Base-by-base conservation (phyloP, 2,797 vertebrate genomes). In the Setipinna tenuifilis region DNA sequence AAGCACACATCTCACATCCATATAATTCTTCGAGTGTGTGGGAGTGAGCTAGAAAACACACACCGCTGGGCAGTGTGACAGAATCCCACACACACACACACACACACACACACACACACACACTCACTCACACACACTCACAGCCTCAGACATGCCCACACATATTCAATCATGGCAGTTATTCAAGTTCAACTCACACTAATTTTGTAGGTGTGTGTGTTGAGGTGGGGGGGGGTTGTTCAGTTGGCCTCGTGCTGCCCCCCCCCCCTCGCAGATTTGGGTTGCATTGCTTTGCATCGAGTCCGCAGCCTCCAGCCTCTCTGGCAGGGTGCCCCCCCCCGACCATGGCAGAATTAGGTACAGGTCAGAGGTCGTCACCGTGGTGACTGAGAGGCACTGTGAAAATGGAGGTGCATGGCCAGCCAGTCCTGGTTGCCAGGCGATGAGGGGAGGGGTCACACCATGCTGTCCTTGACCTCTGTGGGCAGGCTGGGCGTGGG, bases 281-380 rank as follows among this genome's bases (percentile, higher is more conserved):
- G 93, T 98, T 98, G 98, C 97, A 97, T 96, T 98, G 97, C 96
- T 96, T 98, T 98, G 97, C 97, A 97, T 96, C 94, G 94, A 95
- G 95, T 88, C 88, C 94, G 93, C 89, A 46, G 46, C 71, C 82
- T 71, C 68, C 68, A 10, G 62, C 96, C 95, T 96, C 97, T 98
- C 93, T 94, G 95, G 92, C 85, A 96, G 97, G 87, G 96, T 88
- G 90, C 97, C 96, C 94, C 97, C 97, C 28, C 61, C n/a, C 25
- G 5, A 54, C 50, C 50, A 2, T 54, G 17, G 9, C 62, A 28
- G 23, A 65, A 65, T 65, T 25, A n/a, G n/a, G n/a, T n/a, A 65
- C 9, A 35, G 25, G 12, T 75, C 28, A 41, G 68, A 75, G 68
- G 68, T 71, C 68, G 4, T 71, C 10, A 28, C 31, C 68, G 35